Evolutionary conservation across 2,113 vertebrate species (phyloP).

Genomic region (Sorex fumeus): DNA sequence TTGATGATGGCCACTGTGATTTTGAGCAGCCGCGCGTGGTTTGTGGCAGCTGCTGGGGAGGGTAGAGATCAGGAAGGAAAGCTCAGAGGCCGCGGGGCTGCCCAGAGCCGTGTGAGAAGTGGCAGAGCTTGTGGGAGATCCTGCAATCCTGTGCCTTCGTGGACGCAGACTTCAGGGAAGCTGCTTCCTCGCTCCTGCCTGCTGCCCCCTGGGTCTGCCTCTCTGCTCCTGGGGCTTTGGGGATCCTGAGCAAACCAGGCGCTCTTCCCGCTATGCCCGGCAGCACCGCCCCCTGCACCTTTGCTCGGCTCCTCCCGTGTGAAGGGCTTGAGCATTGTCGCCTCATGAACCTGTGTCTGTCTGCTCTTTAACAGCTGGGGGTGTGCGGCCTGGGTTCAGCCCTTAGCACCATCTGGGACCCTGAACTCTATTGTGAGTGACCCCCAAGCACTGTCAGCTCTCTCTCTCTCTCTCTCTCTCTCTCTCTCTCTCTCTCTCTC

Average conservation of each 20-base stretch:
- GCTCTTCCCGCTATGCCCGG: not conserved
- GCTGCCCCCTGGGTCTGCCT: not conserved
- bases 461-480: no score
- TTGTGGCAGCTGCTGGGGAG: not conserved
- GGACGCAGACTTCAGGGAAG: accelerated
- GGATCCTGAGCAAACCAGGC: not conserved
- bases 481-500: no score
- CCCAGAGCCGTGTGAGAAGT: no score
- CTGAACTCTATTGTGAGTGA: no score
- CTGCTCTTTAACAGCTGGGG: not conserved
- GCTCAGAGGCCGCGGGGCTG: not conserved
- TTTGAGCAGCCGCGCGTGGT: not conserved
- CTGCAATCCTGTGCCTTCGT: not conserved
- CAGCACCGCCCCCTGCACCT: accelerated
- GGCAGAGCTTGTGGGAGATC: not conserved
- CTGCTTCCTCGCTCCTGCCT: not conserved
- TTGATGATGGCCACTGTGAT: not conserved
- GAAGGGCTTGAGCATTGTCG: not conserved
- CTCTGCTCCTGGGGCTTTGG: not conserved
- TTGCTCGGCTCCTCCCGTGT: not conserved
- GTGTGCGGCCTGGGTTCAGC: no score
- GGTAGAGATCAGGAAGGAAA: not conserved
- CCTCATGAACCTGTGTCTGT: not conserved
- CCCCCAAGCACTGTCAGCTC: no score
- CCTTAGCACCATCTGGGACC: no score